Base-by-base conservation (phyloP, 2,113 vertebrate species). In the Nycticebus coucang region DNA sequence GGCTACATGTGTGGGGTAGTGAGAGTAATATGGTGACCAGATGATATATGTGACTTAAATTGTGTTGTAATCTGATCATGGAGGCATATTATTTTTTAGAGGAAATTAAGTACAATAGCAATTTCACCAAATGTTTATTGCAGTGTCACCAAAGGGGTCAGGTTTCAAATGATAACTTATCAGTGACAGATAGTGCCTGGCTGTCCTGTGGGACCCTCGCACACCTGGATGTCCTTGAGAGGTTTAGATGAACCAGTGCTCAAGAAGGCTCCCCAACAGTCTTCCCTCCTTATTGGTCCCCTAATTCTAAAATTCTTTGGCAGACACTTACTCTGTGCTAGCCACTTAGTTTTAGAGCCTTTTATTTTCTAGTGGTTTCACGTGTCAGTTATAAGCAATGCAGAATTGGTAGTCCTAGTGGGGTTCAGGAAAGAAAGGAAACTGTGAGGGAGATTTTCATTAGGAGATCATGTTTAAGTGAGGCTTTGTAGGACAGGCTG, bases 21-120 rank as follows among this genome's bases (percentile, higher is more conserved):
- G 72, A 75, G 79, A 94, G 88, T 69, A 91, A 94, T 84, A 84
- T 89, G 71, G 50, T 83, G 82, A 53, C 13, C 77, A 88, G n/a
- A 72, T 85, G 19, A 82, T 88, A 93, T 91, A 41, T 78, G 24
- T 60, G 60, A 24, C 68, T 81, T 89, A 86, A 79, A 33, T 64
- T 89, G 59, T 22, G 45, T 72, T 71, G 24, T 75, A 74, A 55
- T 81, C 37, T 80, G 22, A 80, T 92, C 21, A 59, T 50, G 59
- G 45, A n/a, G 81, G 28, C 80, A 71, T 33, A 57, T 82, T 89
- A 28, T 37, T 45, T 82, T 84, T 33, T 41, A 30, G 60, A 82
- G 75, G 41, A 92, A 89, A 77, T 84, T 89, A 69, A 80, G 50
- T n/a, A 13, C 28, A 81, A 7, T 33, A 72, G 75, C 77, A 4